These are phyloP conservation scores for Phrynosoma platyrhinos DNA, from an alignment of 2,113 vertebrate genomes.

Conservation along the genomic window DNA sequence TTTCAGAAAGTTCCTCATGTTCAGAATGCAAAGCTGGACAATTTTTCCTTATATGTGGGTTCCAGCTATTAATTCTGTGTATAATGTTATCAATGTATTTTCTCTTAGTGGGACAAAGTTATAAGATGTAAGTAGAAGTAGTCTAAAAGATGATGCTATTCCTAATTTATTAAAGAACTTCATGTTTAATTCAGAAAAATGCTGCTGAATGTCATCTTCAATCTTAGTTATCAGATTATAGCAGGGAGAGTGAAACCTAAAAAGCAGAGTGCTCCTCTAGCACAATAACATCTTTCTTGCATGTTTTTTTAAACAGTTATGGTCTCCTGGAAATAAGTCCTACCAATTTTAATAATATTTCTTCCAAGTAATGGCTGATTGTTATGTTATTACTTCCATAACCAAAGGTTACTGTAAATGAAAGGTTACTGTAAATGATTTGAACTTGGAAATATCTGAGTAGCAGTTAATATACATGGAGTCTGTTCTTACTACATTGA, in stretches of 20 bases:
- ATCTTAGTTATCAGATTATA: neutral
- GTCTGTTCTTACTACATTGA: too few species aligned
- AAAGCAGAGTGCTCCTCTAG: neutral
- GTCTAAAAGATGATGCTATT: neutral
- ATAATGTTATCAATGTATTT: neutral
- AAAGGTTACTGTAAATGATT: neutral
- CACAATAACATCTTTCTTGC: neutral
- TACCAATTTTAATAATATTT: neutral
- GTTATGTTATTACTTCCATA: neutral
- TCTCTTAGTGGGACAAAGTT: neutral
- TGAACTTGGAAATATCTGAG: too few species aligned
- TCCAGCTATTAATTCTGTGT: neutral
- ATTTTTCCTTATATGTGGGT: neutral
- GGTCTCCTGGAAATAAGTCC: neutral
- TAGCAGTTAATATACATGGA: neutral
- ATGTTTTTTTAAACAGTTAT: neutral
- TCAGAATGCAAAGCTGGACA: neutral
- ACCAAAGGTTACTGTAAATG: neutral
- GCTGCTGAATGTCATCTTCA: neutral
- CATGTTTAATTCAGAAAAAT: neutral
- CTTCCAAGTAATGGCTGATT: neutral
- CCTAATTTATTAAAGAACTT: neutral
- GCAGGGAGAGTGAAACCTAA: slow-evolving; percentile 1
- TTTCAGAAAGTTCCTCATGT: neutral
- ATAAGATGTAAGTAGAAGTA: neutral